Conservation (phyloP, 2,888 invertebrate genomes). For the Drosophila robusta region DNA sequence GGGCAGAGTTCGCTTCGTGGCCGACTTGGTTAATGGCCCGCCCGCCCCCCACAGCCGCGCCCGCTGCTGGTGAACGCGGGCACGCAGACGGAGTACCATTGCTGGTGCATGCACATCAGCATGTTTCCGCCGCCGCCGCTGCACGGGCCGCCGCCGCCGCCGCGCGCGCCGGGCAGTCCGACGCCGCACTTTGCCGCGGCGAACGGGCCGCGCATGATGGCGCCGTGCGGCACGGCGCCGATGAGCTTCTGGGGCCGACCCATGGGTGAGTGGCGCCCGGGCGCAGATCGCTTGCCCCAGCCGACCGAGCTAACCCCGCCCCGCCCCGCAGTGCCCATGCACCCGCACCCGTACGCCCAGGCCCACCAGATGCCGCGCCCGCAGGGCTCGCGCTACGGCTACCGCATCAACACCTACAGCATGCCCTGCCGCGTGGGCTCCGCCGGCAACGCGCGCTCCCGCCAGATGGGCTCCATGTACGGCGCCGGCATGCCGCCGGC, state of each 20-base stretch:
- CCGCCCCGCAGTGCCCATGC: conserved; percentile 29
- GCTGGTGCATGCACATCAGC: conserved; percentile 49
- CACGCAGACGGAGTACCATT: conserved; percentile 59
- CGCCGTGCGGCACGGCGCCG: conserved; percentile 7
- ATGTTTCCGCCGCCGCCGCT: conserved; percentile 35
- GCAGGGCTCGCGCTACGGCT: conserved; percentile 24
- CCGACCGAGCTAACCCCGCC: no score
- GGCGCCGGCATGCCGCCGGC: not conserved
- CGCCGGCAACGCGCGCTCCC: conserved; percentile 24
- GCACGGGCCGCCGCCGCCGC: not conserved
- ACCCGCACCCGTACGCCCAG: conserved; percentile 24
- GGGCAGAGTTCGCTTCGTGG: not conserved
- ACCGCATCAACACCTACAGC: conserved; percentile 26
- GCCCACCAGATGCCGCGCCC: conserved; percentile 21
- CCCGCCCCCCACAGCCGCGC: conserved; percentile 7
- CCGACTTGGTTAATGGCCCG: no score
- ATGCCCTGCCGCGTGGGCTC: conserved; percentile 32
- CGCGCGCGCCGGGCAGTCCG: not conserved
- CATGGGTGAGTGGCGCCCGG: conserved; percentile 36
- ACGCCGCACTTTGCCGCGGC: not conserved
- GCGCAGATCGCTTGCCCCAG: no score
- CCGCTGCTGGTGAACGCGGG: not conserved
- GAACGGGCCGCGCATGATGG: conserved; percentile 29
- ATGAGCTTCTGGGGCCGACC: conserved; percentile 35
- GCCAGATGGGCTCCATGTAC: not conserved